Evolutionary conservation across 2,888 invertebrate genomes (phyloP).

Genomic region (Machimus rusticus): DNA sequence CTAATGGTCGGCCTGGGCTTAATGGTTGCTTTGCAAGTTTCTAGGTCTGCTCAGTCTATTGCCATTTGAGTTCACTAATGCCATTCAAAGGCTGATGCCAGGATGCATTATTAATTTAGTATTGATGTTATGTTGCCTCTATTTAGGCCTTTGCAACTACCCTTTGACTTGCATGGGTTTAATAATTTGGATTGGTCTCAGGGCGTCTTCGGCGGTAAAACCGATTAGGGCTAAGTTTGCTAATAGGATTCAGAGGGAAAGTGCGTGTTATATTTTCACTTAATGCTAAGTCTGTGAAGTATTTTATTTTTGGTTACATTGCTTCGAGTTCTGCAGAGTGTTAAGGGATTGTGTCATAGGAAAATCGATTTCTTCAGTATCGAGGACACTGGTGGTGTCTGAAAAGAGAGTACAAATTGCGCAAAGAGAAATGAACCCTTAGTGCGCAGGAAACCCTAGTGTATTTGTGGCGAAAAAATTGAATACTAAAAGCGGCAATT

Average conservation of each 20-base stretch:
- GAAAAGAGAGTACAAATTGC: constrained; percentile 2
- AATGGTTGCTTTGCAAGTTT: background rate
- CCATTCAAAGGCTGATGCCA: background rate
- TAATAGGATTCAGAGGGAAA: background rate
- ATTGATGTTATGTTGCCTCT: background rate
- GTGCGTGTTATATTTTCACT: background rate
- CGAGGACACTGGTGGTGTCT: constrained; percentile 15
- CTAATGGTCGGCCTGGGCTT: background rate
- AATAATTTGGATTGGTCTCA: background rate
- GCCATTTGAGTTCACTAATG: background rate
- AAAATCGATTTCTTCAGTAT: constrained; percentile 39
- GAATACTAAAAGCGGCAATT: constrained; percentile 15
- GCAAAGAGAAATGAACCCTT: background rate
- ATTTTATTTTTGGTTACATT: constrained; percentile 3
- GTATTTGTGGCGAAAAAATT: background rate
- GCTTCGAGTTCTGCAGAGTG: background rate
- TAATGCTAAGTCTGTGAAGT: background rate
- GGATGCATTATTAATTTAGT: background rate
- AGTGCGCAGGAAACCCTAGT: background rate
- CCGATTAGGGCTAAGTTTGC: background rate
- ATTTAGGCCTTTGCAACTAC: background rate
- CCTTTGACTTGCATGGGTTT: background rate
- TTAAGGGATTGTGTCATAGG: constrained; percentile 25
- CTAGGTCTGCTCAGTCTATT: background rate
- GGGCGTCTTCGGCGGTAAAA: background rate